These are phyloP conservation scores for Bothrops alternatus DNA, from an alignment of 2,797 vertebrate genomes.

Conservation along the genomic window DNA sequence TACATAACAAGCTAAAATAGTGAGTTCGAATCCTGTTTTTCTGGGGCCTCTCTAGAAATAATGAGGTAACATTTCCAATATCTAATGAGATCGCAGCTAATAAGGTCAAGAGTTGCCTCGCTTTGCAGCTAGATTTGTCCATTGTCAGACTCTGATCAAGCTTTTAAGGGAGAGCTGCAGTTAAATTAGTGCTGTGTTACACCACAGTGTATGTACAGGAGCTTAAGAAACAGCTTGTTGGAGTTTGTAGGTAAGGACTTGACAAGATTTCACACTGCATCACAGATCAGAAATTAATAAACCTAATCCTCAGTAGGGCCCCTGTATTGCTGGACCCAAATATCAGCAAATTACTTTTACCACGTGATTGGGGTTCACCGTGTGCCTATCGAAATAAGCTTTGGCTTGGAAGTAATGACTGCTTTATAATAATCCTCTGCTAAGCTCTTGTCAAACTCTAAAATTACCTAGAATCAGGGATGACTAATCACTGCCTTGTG, in stretches of 20 bases:
- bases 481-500: not conserved
- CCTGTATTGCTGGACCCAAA: not conserved
- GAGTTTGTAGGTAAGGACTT: fast-evolving
- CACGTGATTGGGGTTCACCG: not conserved
- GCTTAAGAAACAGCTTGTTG: not conserved
- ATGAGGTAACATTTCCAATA: conserved; percentile 26
- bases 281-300: not conserved
- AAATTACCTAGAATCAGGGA: not conserved
- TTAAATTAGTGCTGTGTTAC: conserved; percentile 35
- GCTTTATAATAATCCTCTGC: not conserved
- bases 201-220: not conserved
- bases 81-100: conserved; percentile 33
- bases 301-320: not conserved
- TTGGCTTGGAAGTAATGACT: not conserved
- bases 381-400: not conserved
- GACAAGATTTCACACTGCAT: not conserved
- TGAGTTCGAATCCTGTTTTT: conserved; percentile 6
- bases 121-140: not conserved
- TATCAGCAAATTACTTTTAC: not conserved
- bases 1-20: conserved; percentile 20
- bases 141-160: not conserved
- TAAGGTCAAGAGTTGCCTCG: conserved; percentile 28
- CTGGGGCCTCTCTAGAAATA: conserved; percentile 13
- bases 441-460: not conserved
- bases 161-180: not conserved